phyloP scores from a whole-genome alignment of 2,113 vertebrate species.

The Tapirus terrestris region DNA sequence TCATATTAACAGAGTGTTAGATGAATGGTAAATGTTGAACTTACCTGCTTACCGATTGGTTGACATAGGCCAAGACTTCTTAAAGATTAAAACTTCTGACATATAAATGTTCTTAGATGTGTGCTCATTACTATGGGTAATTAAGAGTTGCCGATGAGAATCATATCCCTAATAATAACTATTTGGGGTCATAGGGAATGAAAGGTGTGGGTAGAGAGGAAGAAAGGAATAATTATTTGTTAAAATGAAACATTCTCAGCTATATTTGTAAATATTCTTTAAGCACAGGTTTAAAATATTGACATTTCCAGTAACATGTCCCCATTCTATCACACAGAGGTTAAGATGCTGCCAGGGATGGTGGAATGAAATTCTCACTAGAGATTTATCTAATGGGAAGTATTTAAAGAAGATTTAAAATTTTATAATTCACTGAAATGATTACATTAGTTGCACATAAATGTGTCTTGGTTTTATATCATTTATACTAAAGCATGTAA shows the following conservation, averaged over 20 bases:
- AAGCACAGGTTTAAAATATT: not conserved
- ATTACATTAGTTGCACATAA: constrained; percentile 51
- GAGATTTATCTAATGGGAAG: constrained; percentile 16
- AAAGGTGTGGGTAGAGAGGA: not conserved
- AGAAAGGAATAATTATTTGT: not conserved
- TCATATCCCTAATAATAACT: not conserved
- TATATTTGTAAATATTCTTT: not conserved
- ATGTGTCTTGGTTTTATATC: constrained; percentile 53
- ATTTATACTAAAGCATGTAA: not conserved
- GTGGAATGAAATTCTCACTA: constrained; percentile 17
- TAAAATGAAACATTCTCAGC: not conserved
- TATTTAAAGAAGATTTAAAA: constrained; percentile 38
- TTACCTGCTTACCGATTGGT: not conserved
- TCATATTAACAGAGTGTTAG: not conserved
- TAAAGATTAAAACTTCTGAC: not conserved
- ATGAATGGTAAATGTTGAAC: not conserved
- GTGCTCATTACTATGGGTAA: not conserved
- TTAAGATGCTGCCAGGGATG: not conserved
- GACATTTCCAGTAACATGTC: not conserved
- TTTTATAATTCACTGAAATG: constrained; percentile 65
- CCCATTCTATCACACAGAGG: not conserved
- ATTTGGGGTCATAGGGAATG: not conserved
- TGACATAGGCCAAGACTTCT: not conserved
- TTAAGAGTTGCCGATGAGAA: constrained; percentile 21
- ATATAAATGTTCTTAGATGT: not conserved